Conservation (phyloP, 2,113 vertebrate genomes). For the Cyanistes caeruleus region DNA sequence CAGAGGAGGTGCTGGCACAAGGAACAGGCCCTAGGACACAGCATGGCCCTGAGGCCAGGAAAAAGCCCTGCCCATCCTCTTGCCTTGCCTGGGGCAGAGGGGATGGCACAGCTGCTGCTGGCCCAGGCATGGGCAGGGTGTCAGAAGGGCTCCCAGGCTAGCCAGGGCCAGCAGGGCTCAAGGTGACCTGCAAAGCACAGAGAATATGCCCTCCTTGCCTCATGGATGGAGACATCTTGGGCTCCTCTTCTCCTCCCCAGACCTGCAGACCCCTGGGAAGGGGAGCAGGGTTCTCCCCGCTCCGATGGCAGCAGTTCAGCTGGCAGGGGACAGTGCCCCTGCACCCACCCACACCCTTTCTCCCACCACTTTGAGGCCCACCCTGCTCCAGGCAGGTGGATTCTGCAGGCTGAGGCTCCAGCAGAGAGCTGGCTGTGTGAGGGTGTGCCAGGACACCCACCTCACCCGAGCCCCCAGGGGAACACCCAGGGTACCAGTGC, state of each 20-base stretch:
- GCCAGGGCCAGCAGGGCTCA: fast-evolving
- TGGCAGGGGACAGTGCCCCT: neutral
- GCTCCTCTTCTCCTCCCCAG: neutral
- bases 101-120: neutral
- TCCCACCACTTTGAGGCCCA: neutral
- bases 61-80: neutral
- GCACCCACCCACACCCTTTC: fast-evolving
- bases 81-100: neutral
- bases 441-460: neutral
- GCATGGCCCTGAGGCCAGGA: neutral
- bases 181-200: neutral
- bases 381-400: neutral
- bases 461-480: neutral
- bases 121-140: neutral
- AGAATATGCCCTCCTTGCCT: neutral
- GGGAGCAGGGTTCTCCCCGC: fast-evolving
- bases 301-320: neutral
- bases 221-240: fast-evolving
- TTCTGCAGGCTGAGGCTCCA: neutral
- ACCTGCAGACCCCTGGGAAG: neutral
- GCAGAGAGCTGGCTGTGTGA: fast-evolving
- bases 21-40: neutral
- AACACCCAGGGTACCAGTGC: neutral
- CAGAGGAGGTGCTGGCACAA: neutral
- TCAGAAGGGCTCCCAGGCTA: neutral